Evolutionary conservation across 1,140 invertebrate genomes (phyloP).

Genomic region (Anadara kagoshimensis): DNA sequence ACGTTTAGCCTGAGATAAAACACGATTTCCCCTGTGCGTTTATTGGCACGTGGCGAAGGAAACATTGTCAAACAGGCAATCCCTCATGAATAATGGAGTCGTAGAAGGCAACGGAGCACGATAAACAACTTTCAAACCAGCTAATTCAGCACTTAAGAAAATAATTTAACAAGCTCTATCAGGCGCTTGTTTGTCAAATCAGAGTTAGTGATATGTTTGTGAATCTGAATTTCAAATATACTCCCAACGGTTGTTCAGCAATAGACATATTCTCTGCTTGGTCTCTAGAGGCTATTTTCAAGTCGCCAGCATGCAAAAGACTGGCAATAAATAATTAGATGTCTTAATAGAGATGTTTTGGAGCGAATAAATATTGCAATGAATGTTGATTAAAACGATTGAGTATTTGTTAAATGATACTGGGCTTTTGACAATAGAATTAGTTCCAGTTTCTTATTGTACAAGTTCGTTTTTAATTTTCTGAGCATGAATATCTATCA

Average conservation of each 20-base stretch:
- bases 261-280: constrained; percentile 5
- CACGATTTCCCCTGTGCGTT: constrained; percentile 30
- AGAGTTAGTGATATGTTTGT: constrained; percentile 31
- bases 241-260: constrained; percentile 28
- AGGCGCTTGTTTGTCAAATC: constrained; percentile 30
- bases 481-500: no score
- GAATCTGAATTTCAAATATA: constrained; percentile 33
- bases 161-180: constrained; percentile 41
- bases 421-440: no score
- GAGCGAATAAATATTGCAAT: constrained; percentile 41
- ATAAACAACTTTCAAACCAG: constrained; percentile 15
- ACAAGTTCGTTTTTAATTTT: no score
- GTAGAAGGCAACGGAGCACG: constrained; percentile 11
- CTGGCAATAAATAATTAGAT: constrained; percentile 30
- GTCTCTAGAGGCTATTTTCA: constrained; percentile 31
- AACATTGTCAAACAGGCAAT: constrained; percentile 21
- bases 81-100: constrained; percentile 24
- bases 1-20: no score
- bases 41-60: constrained; percentile 21
- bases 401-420: no score
- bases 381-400: constrained; percentile 31
- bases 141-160: constrained; percentile 28
- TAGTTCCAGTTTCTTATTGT: no score
- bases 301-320: constrained; percentile 3
- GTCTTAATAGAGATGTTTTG: constrained; percentile 38